Evolutionary conservation across 2,888 invertebrate species (phyloP).

Genomic region (Emmelina monodactyla): DNA sequence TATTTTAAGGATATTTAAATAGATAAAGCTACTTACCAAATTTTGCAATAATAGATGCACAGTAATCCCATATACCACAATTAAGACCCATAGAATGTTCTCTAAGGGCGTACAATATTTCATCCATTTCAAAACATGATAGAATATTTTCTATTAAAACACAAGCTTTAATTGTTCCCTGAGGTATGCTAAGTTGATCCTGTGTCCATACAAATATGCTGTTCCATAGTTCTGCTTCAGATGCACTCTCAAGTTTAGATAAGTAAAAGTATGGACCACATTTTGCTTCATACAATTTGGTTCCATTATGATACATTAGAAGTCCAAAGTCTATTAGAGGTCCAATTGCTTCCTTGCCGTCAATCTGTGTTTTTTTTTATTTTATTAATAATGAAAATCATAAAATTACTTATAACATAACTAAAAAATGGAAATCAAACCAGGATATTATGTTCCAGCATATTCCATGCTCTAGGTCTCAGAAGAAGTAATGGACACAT

Average conservation of each 20-base stretch:
- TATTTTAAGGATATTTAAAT: constrained; percentile 3
- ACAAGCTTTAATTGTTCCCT: constrained; percentile 73
- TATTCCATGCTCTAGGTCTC: constrained; percentile 78
- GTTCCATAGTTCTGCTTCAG: constrained; percentile 74
- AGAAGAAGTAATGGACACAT: constrained; percentile 71
- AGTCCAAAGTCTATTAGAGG: constrained; percentile 75
- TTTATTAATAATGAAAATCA: neutral
- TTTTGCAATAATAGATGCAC: constrained; percentile 70
- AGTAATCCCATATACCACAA: constrained; percentile 80
- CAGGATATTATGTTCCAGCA: constrained; percentile 71
- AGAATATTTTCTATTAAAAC: constrained; percentile 76
- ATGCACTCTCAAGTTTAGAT: constrained; percentile 72
- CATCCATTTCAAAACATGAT: constrained; percentile 73
- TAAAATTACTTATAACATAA: constrained; percentile 2
- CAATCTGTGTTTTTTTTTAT: constrained; percentile 38
- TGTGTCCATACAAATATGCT: constrained; percentile 73
- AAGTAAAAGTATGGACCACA: constrained; percentile 76
- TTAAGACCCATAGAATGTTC: constrained; percentile 75
- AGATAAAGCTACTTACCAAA: constrained; percentile 51
- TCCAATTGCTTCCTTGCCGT: constrained; percentile 69
- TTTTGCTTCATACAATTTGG: constrained; percentile 53
- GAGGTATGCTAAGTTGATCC: constrained; percentile 57
- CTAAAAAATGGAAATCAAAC: constrained; percentile 28
- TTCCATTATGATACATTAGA: constrained; percentile 71
- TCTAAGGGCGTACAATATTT: constrained; percentile 70